Conservation (phyloP, 2,113 vertebrate genomes). For the Mellivora capensis region DNA sequence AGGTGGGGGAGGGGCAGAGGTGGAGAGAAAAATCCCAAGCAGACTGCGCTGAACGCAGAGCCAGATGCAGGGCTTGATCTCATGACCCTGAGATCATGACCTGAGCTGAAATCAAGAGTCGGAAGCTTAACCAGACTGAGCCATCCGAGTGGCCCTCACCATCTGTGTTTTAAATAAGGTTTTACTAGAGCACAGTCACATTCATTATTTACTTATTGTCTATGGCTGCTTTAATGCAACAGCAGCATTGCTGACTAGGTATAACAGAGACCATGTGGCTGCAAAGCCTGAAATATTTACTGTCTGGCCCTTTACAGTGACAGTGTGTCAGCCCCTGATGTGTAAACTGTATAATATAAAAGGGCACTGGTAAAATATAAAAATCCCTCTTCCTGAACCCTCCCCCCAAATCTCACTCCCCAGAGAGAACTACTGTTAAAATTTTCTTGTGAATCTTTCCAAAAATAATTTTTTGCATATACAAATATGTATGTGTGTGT, state of each 20-base stretch:
- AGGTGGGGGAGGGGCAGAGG: neutral
- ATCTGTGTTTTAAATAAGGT: neutral
- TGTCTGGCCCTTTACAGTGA: neutral
- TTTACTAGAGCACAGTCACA: neutral
- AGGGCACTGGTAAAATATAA: neutral
- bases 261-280: neutral
- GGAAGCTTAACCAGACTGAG: neutral
- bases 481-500: neutral
- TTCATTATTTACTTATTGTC: neutral
- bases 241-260: neutral
- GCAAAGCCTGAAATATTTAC: neutral
- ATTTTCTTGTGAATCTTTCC: neutral
- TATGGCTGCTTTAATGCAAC: neutral
- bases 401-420: neutral
- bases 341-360: neutral
- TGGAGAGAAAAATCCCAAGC: neutral
- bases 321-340: rapidly evolving
- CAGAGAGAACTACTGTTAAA: neutral
- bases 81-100: neutral
- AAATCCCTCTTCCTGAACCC: neutral
- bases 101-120: neutral
- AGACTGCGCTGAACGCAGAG: neutral
- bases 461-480: neutral
- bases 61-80: neutral
- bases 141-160: neutral